phyloP scores from a whole-genome alignment of 2,797 vertebrate genomes.

The Xiphophorus birchmanni region DNA sequence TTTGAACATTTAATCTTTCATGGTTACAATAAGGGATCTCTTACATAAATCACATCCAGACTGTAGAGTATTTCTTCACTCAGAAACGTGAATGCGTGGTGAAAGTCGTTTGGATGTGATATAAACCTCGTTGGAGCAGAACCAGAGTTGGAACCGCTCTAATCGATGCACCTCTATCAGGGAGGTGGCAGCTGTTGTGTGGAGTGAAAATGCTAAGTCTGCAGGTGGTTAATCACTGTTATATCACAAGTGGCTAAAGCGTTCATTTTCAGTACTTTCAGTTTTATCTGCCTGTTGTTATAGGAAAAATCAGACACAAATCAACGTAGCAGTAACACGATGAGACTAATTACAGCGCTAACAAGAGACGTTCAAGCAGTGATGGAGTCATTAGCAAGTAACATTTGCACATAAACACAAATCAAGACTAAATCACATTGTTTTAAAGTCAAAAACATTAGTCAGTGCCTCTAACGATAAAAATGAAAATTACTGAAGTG shows the following conservation, averaged over 20 bases:
- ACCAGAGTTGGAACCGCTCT: no score
- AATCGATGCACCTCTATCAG: background rate
- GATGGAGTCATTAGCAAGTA: background rate
- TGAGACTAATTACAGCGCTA: background rate
- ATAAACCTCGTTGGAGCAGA: no score
- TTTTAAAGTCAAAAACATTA: background rate
- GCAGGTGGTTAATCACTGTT: slow-evolving; percentile 10
- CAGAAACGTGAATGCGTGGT: no score
- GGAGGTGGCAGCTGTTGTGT: background rate
- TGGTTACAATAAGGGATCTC: background rate
- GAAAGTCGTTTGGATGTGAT: no score
- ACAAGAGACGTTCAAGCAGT: background rate
- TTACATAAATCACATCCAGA: background rate
- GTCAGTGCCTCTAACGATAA: no score
- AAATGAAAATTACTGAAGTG: background rate
- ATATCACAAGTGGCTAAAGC: background rate
- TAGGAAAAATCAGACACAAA: background rate
- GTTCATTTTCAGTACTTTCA: background rate
- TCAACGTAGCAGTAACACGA: background rate
- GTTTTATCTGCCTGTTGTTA: background rate
- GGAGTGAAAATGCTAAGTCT: background rate
- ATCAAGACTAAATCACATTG: background rate
- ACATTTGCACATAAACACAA: background rate
- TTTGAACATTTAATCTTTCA: background rate
- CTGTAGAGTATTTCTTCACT: background rate